Base-by-base conservation (phyloP, 2,888 invertebrate genomes). In the Psylliodes chrysocephalus region DNA sequence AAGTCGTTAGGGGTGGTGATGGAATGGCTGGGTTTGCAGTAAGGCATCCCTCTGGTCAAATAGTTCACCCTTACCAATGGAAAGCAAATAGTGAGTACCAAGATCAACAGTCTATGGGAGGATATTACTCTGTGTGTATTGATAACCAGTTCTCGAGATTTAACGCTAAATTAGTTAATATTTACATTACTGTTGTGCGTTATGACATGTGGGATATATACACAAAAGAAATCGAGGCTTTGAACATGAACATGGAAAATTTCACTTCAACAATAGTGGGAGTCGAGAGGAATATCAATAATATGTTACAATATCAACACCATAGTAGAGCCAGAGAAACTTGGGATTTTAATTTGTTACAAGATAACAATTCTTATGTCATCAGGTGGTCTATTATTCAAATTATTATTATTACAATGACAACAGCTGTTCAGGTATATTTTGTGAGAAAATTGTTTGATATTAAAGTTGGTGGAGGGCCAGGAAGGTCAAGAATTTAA, bases 181-280 rank as follows among this genome's bases (percentile, higher is more conserved):
- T 96, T 67, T 96, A 96, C 77, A 87, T 96, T 63, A 95, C 95
- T 0, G 95, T 96, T 2, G 94, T 95, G 60, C 89, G 94, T 77
- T 94, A 95, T 76, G 95, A 96, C 77, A 90, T 94, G 81, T 97
- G 97, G 97, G 94, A 95, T 75, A 89, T 92, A 77, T 96, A 93
- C 75, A 89, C 94, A 0, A 90, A 94, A 79, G 96, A 97, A 83
- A 86, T 96, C 17, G 93, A 95, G 78, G 92, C 92, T 46, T 81
- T 95, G 65, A 92, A 95, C 78, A 86, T 95, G 78, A 93, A 94
- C 72, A 94, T 96, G 76, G 90, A 91, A 72, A 96, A 96, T 81
- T 95, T 96, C 76, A 96, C 96, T 47, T 84, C 82, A 49, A 86
- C 91, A 0, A 90, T 94, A 60, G 88, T 89, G 57, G 88, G 87